Base-by-base conservation (phyloP, 2,888 invertebrate species). In the Shargacucullia verbasci region DNA sequence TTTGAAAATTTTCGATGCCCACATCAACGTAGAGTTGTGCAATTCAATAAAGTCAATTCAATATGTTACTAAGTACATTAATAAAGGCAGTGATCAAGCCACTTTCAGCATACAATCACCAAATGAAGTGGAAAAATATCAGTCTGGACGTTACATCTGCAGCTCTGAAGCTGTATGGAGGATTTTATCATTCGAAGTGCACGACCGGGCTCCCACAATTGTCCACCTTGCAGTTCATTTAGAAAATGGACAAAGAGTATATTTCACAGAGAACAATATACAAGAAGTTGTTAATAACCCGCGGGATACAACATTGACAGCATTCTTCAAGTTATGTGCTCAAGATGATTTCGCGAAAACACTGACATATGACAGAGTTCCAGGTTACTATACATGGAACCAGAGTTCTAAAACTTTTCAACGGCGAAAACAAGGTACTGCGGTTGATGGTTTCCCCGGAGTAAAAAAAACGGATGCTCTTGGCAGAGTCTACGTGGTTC, bases 271-370 rank as follows among this genome's bases (percentile, higher is more conserved):
- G 38, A 56, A 56, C 56, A 61, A 61, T 61, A 46, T 56, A 45
- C 59, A 65, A 53, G 59, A 59, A 48, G 47, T 64, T 56, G 47
- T 59, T 34, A 70, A 66, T 61, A 67, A 61, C 45, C 71, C 57
- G 39, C 68, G 59, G 52, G 60, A 69, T 10, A 71, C 71, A 50
- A 69, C 48, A 43, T 48, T 56, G 13, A 56, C 56, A 48, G 48
- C 69, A 59, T 67, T 60, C 37, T 66, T 70, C 54, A 58, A 65
- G 45, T 63, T 66, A 50, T 69, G 69, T 50, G 45, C 57, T 38
- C 39, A 58, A 59, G 67, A 70, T 60, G 61, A 67, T 58, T 73
- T 70, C 48, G 69, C 69, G 37, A 61, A 68, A 67, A 59, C 69
- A 53, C 49, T 72, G 55, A 40, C 54, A 43, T 66, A 70, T 60